Percentiles rank a stretch among this genome's conserved stretches.
These are phyloP conservation scores for Luehdorfia chinensis DNA, from an alignment of 1,140 invertebrate species.

Conservation along the genomic window DNA sequence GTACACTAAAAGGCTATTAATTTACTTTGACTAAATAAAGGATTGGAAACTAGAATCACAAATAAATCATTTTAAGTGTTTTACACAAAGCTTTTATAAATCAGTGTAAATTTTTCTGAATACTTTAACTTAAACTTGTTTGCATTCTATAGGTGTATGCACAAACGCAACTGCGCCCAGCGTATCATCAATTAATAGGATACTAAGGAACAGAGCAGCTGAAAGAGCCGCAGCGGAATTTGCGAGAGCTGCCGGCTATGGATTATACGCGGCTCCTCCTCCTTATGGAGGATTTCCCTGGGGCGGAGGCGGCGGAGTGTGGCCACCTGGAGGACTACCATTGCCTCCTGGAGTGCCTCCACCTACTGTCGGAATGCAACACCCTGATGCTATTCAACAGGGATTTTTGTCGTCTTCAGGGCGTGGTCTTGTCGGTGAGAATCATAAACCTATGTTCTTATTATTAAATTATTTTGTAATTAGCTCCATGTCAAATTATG, in stretches of 20 bases:
- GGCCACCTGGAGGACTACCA: slow-evolving; percentile 65
- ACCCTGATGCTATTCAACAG: slow-evolving; percentile 75
- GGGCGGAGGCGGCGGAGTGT: slow-evolving; percentile 76
- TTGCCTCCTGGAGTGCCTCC: slow-evolving; percentile 74
- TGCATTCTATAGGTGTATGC: slow-evolving; percentile 90
- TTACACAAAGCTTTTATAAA: too few species aligned
- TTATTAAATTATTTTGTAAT: too few species aligned
- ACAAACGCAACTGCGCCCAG: slow-evolving; percentile 94
- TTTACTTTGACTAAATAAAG: too few species aligned
- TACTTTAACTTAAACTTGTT: too few species aligned
- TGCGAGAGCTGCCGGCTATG: slow-evolving; percentile 92
- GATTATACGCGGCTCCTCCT: slow-evolving; percentile 86
- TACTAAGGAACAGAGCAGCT: slow-evolving; percentile 92
- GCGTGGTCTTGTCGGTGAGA: slow-evolving; percentile 64
- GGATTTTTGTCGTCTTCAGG: slow-evolving; percentile 76
- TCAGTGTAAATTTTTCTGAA: too few species aligned
- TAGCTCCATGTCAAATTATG: too few species aligned
- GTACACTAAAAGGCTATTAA: too few species aligned
- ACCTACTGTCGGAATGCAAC: slow-evolving; percentile 71
- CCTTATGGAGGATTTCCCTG: slow-evolving; percentile 82
- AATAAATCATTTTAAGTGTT: too few species aligned
- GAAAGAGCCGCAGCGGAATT: slow-evolving; percentile 96
- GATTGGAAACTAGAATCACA: too few species aligned
- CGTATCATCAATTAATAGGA: slow-evolving; percentile 95
- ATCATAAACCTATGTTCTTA: not conserved